Percentiles rank a stretch among this genome's conserved stretches.
Conservation (phyloP, 2,113 vertebrate genomes). For the Dascyllus trimaculatus region DNA sequence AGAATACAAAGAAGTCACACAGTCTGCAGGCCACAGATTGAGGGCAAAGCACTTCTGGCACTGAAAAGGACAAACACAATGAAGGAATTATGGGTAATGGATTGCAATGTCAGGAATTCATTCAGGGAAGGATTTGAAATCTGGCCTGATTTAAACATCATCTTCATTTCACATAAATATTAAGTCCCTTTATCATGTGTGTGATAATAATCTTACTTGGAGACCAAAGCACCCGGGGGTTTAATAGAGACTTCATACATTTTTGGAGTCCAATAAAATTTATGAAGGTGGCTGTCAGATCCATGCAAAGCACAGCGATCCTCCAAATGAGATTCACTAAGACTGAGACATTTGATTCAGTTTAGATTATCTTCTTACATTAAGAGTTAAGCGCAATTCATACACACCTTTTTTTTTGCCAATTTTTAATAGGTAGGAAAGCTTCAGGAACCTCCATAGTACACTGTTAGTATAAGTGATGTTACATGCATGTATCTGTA, state of each 20-base stretch:
- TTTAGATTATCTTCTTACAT: not conserved
- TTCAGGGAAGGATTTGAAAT: conserved; percentile 27
- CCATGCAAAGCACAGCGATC: not conserved
- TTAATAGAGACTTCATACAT: not conserved
- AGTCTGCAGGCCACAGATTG: conserved; percentile 34
- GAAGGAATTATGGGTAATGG: conserved; percentile 47
- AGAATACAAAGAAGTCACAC: conserved; percentile 26
- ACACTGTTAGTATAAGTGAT: not conserved
- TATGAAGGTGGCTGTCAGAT: not conserved
- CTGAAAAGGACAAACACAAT: conserved; percentile 49
- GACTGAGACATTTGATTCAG: not conserved
- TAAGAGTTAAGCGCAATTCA: not conserved
- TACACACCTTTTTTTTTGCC: not conserved
- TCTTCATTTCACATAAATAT: conserved; percentile 34
- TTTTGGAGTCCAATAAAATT: not conserved
- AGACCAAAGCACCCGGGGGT: conserved; percentile 1
- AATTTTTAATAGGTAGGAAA: not conserved
- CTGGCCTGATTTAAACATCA: conserved; percentile 27
- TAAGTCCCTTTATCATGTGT: not conserved
- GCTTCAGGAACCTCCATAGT: not conserved
- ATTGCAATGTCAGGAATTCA: conserved; percentile 5
- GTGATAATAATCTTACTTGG: conserved; percentile 23
- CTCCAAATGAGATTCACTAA: conserved; percentile 4
- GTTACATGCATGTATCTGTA: not conserved
- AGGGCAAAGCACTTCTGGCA: conserved; percentile 31